These are phyloP conservation scores for Lathronympha strigana DNA, from an alignment of 2,888 invertebrate species.

Conservation along the genomic window DNA sequence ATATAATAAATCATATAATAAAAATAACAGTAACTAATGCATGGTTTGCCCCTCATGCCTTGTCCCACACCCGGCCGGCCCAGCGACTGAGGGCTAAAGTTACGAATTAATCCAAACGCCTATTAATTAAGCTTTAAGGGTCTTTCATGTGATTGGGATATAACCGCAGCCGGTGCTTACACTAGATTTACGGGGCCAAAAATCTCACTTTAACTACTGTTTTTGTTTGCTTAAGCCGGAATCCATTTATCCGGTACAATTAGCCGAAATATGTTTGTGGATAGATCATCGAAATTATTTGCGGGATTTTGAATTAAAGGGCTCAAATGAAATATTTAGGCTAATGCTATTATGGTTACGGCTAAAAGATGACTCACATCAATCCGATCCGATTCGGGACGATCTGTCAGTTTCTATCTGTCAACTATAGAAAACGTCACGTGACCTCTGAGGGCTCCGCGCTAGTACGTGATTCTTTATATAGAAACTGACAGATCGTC, in stretches of 20 bases:
- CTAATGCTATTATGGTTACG: not conserved
- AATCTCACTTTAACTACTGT: conserved; percentile 25
- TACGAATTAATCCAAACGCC: conserved; percentile 56
- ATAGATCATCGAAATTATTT: not conserved
- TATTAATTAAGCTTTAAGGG: conserved; percentile 60
- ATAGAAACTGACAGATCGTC: too few relatives aligned
- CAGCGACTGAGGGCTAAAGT: conserved; percentile 48
- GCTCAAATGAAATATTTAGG: not conserved
- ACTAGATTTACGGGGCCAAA: conserved; percentile 38
- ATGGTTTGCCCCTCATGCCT: not conserved
- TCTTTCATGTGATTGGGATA: conserved; percentile 44
- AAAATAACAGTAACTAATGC: not conserved
- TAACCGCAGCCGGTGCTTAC: conserved; percentile 39
- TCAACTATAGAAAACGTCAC: too few relatives aligned
- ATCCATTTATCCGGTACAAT: conserved; percentile 1
- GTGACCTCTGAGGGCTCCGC: too few relatives aligned
- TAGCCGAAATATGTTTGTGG: not conserved
- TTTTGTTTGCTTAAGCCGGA: conserved; percentile 10
- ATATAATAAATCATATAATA: too few relatives aligned
- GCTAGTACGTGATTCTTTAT: too few relatives aligned
- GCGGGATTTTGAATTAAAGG: not conserved
- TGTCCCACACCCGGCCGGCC: conserved; percentile 34
- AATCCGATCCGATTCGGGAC: too few relatives aligned
- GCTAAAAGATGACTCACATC: too few relatives aligned
- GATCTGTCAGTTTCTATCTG: too few relatives aligned